Percentiles rank a stretch among this genome's conserved stretches.
Evolutionary conservation across 2,113 vertebrate genomes (phyloP).

Genomic region (Seriola quinqueradiata): DNA sequence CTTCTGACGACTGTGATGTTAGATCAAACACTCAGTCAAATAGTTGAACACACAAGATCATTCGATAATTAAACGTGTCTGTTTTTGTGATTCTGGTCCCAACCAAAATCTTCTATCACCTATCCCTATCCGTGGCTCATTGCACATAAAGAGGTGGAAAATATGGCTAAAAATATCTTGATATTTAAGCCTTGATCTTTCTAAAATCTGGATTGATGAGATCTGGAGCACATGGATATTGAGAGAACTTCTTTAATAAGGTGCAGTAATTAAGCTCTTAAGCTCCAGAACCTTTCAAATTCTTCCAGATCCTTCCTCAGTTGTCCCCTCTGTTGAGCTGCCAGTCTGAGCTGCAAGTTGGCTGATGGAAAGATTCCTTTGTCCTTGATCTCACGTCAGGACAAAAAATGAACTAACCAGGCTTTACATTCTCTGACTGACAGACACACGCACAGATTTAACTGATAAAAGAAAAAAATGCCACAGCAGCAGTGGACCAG

Average conservation of each 20-base stretch:
- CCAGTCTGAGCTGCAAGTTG: background rate
- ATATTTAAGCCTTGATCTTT: background rate
- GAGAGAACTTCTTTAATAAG: conserved; percentile 10
- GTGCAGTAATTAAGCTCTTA: background rate
- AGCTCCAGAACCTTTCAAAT: too few relatives aligned
- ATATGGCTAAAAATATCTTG: background rate
- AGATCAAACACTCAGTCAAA: too few relatives aligned
- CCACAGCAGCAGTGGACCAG: background rate
- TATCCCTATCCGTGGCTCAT: background rate
- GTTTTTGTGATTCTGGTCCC: background rate
- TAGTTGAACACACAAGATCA: background rate
- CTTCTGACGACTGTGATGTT: background rate
- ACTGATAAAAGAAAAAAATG: background rate
- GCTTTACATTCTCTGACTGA: background rate
- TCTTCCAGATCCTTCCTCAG: background rate
- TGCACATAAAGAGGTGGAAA: background rate
- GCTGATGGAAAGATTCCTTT: too few relatives aligned
- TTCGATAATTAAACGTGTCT: background rate
- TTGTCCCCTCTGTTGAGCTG: background rate
- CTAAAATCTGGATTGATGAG: background rate
- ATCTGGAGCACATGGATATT: background rate
- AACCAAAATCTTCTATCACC: background rate
- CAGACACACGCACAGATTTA: background rate
- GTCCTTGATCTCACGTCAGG: too few relatives aligned
- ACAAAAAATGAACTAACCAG: too few relatives aligned